Percentiles rank a stretch among this genome's conserved stretches.
Conservation (phyloP, 2,797 vertebrate genomes). For the Sarcoramphus papa region DNA sequence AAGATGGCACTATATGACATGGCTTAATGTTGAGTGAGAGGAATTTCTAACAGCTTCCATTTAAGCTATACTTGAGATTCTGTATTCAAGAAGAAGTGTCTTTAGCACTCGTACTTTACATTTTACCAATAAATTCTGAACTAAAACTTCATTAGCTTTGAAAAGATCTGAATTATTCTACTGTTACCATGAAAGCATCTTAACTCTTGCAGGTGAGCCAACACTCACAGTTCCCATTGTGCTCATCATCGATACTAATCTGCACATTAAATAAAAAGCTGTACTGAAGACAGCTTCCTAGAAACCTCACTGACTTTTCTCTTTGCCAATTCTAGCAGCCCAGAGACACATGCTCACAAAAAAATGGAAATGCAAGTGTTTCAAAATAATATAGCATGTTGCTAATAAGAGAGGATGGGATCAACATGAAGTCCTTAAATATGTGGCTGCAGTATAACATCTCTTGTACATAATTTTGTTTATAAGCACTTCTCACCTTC, state of each 20-base stretch:
- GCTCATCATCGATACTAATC: not conserved
- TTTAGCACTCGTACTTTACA: not conserved
- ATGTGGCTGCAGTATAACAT: not conserved
- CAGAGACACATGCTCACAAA: not conserved
- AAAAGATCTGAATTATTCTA: not conserved
- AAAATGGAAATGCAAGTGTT: not conserved
- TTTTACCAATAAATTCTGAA: not conserved
- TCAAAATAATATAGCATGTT: not conserved
- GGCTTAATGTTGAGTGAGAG: not conserved
- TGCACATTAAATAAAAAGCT: not conserved
- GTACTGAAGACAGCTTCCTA: not conserved
- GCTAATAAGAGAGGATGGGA: not conserved
- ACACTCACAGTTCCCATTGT: not conserved
- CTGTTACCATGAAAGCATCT: not conserved
- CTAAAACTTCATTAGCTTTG: not conserved
- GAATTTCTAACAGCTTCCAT: not conserved
- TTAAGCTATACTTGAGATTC: not conserved
- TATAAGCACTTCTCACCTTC: not conserved
- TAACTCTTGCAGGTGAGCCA: not conserved
- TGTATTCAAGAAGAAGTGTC: not conserved
- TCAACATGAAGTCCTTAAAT: not conserved
- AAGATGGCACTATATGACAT: not conserved
- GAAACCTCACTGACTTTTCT: not conserved
- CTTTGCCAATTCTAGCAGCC: not conserved
- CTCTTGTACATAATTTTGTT: not conserved